These are phyloP conservation scores for Ciconia maguari DNA, from an alignment of 2,113 vertebrate species.

Conservation along the genomic window DNA sequence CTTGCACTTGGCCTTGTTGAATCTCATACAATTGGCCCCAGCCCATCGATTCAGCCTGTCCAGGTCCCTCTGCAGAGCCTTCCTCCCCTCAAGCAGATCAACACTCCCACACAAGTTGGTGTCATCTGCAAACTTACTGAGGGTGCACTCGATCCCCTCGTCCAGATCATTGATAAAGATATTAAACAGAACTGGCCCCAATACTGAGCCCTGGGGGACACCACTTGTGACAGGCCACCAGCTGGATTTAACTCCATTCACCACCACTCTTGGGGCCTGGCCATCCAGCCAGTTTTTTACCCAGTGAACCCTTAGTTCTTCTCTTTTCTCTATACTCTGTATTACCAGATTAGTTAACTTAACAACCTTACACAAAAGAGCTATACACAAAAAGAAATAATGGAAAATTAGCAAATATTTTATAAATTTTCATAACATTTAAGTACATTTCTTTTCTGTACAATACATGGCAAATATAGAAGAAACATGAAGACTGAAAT, in stretches of 20 bases:
- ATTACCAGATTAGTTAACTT: neutral
- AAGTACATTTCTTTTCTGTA: neutral
- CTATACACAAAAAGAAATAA: neutral
- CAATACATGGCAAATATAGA: neutral
- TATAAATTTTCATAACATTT: neutral
- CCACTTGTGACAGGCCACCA: fast-evolving
- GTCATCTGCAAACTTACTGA: neutral
- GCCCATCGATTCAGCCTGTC: neutral
- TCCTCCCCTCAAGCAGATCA: neutral
- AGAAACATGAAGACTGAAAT: neutral
- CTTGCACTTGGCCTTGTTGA: neutral
- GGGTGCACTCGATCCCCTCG: neutral
- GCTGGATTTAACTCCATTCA: neutral
- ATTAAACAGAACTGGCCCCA: neutral
- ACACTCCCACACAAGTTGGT: fast-evolving
- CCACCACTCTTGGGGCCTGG: fast-evolving
- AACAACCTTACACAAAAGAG: neutral
- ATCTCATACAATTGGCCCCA: fast-evolving
- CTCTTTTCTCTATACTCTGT: neutral
- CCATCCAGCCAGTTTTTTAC: neutral
- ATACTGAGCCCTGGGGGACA: neutral
- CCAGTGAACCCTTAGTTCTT: neutral
- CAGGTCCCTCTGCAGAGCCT: neutral
- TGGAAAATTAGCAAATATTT: neutral
- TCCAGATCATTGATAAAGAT: neutral